Evolutionary conservation across 1,140 invertebrate species (phyloP).

Genomic region (Pissodes strobi): DNA sequence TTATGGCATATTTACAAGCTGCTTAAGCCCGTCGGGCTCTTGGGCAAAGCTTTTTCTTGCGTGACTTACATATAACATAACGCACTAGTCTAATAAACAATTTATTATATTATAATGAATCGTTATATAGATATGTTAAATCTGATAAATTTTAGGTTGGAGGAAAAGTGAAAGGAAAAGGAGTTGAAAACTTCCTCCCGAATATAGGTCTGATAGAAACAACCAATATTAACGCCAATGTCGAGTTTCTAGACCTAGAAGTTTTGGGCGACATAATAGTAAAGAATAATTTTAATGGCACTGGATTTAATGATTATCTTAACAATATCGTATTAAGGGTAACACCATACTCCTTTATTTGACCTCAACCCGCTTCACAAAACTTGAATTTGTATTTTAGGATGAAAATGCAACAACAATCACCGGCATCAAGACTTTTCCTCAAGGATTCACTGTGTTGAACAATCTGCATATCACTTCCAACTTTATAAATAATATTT

Average conservation of each 20-base stretch:
- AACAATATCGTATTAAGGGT: constrained; percentile 53
- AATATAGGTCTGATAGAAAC: constrained; percentile 56
- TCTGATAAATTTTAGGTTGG: constrained; percentile 49
- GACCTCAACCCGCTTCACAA: too few relatives aligned
- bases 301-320: constrained; percentile 49
- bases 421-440: constrained; percentile 54
- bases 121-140: background rate
- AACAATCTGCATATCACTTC: constrained; percentile 49
- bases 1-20: too few relatives aligned
- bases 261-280: constrained; percentile 56
- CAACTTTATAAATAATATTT: constrained; percentile 54
- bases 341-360: too few relatives aligned
- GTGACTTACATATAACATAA: too few relatives aligned
- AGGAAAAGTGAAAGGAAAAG: constrained; percentile 55
- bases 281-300: constrained; percentile 49
- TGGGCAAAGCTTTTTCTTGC: too few relatives aligned
- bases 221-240: constrained; percentile 53
- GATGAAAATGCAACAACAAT: constrained; percentile 49
- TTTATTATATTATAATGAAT: background rate
- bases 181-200: constrained; percentile 54
- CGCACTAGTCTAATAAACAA: too few relatives aligned
- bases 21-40: too few relatives aligned
- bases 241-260: constrained; percentile 56
- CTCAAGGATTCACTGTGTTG: constrained; percentile 46
- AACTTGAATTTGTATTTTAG: too few relatives aligned